These are phyloP conservation scores for Montipora capricornis DNA, from an alignment of 64 coral and sea anemone species.

Conservation along the genomic window DNA sequence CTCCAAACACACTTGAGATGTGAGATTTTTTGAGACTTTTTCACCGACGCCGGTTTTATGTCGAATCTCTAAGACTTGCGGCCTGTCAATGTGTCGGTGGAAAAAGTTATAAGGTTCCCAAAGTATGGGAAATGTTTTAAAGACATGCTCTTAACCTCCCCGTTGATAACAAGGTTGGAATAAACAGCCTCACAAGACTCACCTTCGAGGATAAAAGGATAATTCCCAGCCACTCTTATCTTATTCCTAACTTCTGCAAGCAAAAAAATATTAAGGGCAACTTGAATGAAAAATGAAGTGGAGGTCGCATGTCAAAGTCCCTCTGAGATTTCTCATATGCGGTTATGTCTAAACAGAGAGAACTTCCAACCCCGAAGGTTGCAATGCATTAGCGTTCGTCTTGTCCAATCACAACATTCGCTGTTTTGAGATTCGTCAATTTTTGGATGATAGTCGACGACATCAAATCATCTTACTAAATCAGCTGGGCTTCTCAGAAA, in stretches of 20 bases:
- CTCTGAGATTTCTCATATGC: background rate
- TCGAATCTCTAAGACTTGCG: too few relatives aligned
- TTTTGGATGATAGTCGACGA: background rate
- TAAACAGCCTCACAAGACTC: background rate
- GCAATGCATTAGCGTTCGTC: background rate
- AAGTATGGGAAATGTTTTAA: too few relatives aligned
- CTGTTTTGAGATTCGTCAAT: background rate
- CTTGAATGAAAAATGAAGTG: background rate
- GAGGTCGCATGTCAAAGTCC: background rate
- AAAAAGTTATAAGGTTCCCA: too few relatives aligned
- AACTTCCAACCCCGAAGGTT: background rate
- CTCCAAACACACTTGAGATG: too few relatives aligned
- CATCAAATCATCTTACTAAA: slow-evolving; percentile 12
- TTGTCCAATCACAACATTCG: background rate
- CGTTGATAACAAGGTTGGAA: background rate
- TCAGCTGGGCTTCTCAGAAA: background rate
- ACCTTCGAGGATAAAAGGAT: too few relatives aligned
- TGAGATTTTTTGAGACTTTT: too few relatives aligned
- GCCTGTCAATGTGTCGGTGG: too few relatives aligned
- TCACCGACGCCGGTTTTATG: too few relatives aligned
- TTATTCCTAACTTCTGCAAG: too few relatives aligned
- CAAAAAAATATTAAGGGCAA: too few relatives aligned
- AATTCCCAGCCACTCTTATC: too few relatives aligned
- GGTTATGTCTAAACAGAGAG: background rate
- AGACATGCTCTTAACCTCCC: too few relatives aligned